Conservation (phyloP, 2,797 vertebrate genomes). For the Graptemys geographica region DNA sequence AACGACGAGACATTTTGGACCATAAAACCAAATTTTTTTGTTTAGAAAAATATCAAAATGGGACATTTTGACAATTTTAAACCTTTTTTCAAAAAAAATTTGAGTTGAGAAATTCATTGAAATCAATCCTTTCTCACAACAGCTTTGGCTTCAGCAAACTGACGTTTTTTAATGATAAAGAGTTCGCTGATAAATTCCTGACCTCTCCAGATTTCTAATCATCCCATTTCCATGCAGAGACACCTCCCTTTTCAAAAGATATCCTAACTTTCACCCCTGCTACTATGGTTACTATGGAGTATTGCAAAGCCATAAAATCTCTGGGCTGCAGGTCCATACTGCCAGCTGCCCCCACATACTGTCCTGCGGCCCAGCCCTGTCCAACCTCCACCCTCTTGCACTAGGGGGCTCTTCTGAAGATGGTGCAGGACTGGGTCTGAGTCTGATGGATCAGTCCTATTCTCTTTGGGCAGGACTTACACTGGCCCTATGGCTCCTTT, state of each 20-base stretch:
- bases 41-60: background rate
- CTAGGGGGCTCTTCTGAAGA: background rate
- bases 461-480: background rate
- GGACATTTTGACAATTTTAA: background rate
- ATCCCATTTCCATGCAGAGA: background rate
- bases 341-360: background rate
- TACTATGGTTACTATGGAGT: background rate
- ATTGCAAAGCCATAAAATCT: background rate
- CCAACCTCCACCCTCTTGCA: background rate
- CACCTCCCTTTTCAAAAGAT: background rate
- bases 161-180: background rate
- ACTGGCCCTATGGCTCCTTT: accelerated
- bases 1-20: background rate
- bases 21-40: accelerated
- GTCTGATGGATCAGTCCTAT: accelerated
- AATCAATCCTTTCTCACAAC: background rate
- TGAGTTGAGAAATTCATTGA: background rate
- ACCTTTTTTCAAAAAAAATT: background rate
- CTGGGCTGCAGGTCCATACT: background rate
- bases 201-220: background rate
- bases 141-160: background rate
- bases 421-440: background rate
- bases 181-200: background rate
- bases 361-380: background rate
- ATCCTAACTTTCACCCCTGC: background rate